Conservation (phyloP, 2,888 invertebrate genomes). For the Apodemia duryi region DNA sequence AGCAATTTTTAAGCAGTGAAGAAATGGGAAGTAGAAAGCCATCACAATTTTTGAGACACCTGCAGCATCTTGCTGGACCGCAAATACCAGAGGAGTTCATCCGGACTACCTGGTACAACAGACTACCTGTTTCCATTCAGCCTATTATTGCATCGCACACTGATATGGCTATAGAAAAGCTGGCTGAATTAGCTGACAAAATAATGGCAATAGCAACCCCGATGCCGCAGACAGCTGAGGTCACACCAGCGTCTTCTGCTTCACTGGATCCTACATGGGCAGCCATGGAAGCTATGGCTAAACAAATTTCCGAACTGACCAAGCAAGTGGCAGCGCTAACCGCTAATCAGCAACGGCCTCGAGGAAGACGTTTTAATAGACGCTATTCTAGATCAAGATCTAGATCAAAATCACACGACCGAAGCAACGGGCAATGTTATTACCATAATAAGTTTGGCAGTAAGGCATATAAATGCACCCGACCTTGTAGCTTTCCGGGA, state of each 20-base stretch:
- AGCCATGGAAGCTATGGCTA: constrained; percentile 1
- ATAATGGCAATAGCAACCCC: neutral
- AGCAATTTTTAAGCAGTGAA: constrained; percentile 22
- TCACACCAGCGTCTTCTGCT: neutral
- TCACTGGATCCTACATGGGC: neutral
- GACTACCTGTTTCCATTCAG: constrained; percentile 15
- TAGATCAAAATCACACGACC: neutral
- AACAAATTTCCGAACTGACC: neutral
- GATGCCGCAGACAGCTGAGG: neutral
- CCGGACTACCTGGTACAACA: constrained; percentile 15
- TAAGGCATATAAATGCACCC: constrained; percentile 18
- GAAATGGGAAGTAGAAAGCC: constrained; percentile 29
- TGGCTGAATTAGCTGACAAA: neutral
- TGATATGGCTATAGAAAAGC: neutral
- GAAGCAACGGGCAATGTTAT: constrained; percentile 8
- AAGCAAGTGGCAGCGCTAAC: neutral
- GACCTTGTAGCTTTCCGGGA: constrained; percentile 16
- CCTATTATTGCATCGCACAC: constrained; percentile 5
- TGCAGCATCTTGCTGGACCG: constrained; percentile 20
- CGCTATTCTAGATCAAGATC: constrained; percentile 4
- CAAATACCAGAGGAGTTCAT: neutral
- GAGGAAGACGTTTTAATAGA: constrained; percentile 8
- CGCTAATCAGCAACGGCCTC: neutral
- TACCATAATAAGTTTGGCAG: constrained; percentile 17
- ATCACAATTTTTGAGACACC: constrained; percentile 28